Percentiles rank a stretch among this genome's conserved stretches.
Conservation (phyloP, 2,113 vertebrate genomes). For the Plecturocebus donacophilus region DNA sequence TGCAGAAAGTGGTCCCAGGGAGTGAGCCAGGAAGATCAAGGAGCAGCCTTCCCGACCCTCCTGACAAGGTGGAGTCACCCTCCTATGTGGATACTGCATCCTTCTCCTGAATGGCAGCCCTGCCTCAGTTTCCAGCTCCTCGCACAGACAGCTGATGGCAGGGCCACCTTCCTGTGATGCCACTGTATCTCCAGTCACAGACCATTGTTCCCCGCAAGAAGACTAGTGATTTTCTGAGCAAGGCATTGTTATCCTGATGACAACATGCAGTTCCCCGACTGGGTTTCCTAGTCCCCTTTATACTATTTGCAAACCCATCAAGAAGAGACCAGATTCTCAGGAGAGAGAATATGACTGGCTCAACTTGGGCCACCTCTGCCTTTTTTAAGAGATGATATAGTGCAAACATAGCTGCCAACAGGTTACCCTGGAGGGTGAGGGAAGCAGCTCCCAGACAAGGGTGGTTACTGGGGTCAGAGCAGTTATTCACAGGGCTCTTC, state of each 20-base stretch:
- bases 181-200: neutral
- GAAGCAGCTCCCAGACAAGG: neutral
- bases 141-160: neutral
- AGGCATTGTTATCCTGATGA: neutral
- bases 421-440: neutral
- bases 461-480: neutral
- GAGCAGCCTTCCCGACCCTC: neutral
- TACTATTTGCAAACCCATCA: neutral
- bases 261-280: neutral
- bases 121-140: neutral
- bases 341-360: neutral
- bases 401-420: neutral
- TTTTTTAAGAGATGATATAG: neutral
- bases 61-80: neutral
- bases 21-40: neutral
- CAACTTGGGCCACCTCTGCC: neutral
- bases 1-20: neutral
- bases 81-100: neutral
- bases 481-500: neutral
- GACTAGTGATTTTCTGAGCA: neutral
- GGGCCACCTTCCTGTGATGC: neutral
- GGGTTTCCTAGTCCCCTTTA: neutral
- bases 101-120: neutral
- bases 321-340: neutral
- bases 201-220: slow-evolving; percentile 43